Evolutionary conservation across 1,140 invertebrate species (phyloP), one percentile per base, ranked within the genome.

Genomic region (Trichonephila clavata): DNA sequence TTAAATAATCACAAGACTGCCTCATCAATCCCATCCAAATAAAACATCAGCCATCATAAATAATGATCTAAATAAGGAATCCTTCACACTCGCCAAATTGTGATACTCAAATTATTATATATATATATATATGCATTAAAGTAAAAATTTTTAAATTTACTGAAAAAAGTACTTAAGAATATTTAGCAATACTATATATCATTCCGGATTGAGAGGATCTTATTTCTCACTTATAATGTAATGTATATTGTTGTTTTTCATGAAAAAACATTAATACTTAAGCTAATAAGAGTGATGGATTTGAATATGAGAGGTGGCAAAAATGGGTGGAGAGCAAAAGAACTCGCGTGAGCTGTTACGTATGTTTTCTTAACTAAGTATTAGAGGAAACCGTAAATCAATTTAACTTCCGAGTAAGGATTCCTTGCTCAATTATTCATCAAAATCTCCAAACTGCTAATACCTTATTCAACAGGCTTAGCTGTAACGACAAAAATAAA

Each of bases 331-430:
- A 32, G 71, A 77, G n/a, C 71, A 4, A 18, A 6, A 77, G 71
- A 77, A 27, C 14, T 77, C 16, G 71, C 71, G 71, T 77, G 71
- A 77, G 71, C 24, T 32, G 71, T 77, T 32, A 77, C 27, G 16
- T 77, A 39, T 77, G 71, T 77, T 77, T 77, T 32, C 68, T 77
- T 77, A 77, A 77, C 81, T 84, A 84, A 59, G 57, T 59, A 57
- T 84, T 84, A 84, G 81, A 50, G 81, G 81, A 84, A 59, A 84
- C 81, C 81, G 43, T 84, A 84, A 84, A 84, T 84, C 81, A 84
- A 84, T 84, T 84, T 84, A 24, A 84, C 81, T 84, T 84, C 81
- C 81, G 43, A 50, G 43, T 84, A 24, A 84, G 81, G n/a, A 84
- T 50, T 57, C 81, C 81, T 59, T 84, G 81, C 27, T 84, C 57